phyloP scores from a whole-genome alignment of 2,797 vertebrate species.

The Myotis vivesi region DNA sequence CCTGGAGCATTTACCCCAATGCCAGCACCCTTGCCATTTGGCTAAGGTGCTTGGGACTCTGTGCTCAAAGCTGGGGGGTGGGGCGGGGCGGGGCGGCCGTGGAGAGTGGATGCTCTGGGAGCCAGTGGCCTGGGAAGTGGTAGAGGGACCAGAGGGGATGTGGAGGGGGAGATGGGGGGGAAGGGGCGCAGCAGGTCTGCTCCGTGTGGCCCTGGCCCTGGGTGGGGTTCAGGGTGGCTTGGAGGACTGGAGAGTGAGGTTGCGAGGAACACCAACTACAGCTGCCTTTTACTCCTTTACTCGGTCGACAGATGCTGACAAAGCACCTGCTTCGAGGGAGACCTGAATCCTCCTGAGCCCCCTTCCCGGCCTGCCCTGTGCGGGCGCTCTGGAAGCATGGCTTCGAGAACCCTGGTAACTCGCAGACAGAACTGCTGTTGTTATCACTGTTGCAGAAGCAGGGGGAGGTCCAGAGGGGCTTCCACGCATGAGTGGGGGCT shows the following conservation, averaged over 20 bases:
- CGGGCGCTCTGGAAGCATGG: accelerated
- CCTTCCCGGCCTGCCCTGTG: accelerated
- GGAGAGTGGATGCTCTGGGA: background rate
- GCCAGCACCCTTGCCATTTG: background rate
- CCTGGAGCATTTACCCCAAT: background rate
- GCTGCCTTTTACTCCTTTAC: background rate
- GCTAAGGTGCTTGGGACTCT: too few relatives aligned
- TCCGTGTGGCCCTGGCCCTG: background rate
- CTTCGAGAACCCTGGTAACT: background rate
- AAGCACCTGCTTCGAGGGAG: background rate
- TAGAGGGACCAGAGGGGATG: background rate
- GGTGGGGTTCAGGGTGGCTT: background rate
- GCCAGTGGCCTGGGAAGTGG: background rate
- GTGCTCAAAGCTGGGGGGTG: background rate
- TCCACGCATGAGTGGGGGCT: too few relatives aligned
- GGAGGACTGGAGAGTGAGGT: background rate
- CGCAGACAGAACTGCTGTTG: background rate
- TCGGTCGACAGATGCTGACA: background rate
- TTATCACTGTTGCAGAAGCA: too few relatives aligned
- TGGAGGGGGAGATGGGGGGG: too few relatives aligned
- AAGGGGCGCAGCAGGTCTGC: background rate
- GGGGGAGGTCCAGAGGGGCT: background rate
- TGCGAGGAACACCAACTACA: background rate
- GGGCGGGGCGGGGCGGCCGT: background rate
- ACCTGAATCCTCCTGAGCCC: background rate